phyloP scores from a whole-genome alignment of 2,888 invertebrate species.

The Perizoma flavofasciatum region DNA sequence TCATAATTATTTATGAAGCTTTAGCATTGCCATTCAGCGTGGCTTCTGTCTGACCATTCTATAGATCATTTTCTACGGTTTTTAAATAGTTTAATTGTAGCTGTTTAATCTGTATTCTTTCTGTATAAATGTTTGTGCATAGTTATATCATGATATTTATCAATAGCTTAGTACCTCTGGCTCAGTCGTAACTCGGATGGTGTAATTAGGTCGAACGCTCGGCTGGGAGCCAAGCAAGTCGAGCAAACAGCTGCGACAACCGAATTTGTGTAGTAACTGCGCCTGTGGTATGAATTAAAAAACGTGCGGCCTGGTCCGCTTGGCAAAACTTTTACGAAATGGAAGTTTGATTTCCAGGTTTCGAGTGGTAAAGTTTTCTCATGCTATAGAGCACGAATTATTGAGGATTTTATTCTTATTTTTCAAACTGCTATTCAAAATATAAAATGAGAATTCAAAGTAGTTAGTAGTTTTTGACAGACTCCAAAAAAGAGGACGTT shows the following conservation, averaged over 20 bases:
- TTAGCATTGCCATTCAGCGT: no score
- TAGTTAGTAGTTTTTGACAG: no score
- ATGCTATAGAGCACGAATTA: conserved; percentile 19
- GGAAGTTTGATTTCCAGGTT: conserved; percentile 19
- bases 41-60: no score
- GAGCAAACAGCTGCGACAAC: conserved; percentile 30
- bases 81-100: no score
- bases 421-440: not conserved
- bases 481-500: no score
- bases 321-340: conserved; percentile 26
- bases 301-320: conserved; percentile 5
- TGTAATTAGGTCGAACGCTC: conserved; percentile 36
- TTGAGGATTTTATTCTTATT: not conserved
- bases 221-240: conserved; percentile 31
- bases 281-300: conserved; percentile 29
- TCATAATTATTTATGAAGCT: no score
- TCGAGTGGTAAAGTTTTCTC: conserved; percentile 23
- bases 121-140: no score
- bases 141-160: not conserved
- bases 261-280: conserved; percentile 31
- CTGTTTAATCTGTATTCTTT: no score
- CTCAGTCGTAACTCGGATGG: conserved; percentile 22
- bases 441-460: no score
- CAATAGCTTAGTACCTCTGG: conserved; percentile 19
- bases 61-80: no score